Conservation (phyloP, 2,797 vertebrate genomes). For the Acestrorhynchus altus region DNA sequence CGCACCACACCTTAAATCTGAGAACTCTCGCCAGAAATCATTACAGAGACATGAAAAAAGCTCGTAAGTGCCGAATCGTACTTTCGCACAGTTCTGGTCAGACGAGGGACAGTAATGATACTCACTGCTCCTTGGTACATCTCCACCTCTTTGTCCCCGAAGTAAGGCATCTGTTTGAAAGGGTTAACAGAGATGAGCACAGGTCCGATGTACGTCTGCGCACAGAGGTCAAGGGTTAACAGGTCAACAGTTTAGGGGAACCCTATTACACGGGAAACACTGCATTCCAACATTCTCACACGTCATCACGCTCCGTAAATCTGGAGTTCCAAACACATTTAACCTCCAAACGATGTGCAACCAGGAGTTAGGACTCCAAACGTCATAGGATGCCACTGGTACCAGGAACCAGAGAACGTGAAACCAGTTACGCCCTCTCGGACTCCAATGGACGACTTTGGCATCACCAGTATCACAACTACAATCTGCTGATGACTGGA, state of each 20-base stretch:
- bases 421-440: too few species aligned
- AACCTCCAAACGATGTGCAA: not conserved
- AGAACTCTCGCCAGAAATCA: conserved; percentile 57
- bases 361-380: too few species aligned
- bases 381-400: not conserved
- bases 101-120: too few species aligned
- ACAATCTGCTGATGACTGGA: too few species aligned
- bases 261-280: not conserved
- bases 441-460: too few species aligned
- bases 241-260: not conserved
- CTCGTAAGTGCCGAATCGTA: not conserved
- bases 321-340: not conserved
- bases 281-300: not conserved
- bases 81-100: too few species aligned
- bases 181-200: conserved; percentile 98
- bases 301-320: not conserved
- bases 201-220: conserved; percentile 95
- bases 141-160: conserved; percentile 97
- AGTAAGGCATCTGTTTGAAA: conserved; percentile 99
- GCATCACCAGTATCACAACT: too few species aligned
- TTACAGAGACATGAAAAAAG: not conserved
- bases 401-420: not conserved
- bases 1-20: conserved; percentile 59
- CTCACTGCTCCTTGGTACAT: conserved; percentile 99
- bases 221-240: conserved; percentile 48